Evolutionary conservation across 2,797 vertebrate genomes (phyloP).

Genomic region (Enteromius afrohamiltoni): DNA sequence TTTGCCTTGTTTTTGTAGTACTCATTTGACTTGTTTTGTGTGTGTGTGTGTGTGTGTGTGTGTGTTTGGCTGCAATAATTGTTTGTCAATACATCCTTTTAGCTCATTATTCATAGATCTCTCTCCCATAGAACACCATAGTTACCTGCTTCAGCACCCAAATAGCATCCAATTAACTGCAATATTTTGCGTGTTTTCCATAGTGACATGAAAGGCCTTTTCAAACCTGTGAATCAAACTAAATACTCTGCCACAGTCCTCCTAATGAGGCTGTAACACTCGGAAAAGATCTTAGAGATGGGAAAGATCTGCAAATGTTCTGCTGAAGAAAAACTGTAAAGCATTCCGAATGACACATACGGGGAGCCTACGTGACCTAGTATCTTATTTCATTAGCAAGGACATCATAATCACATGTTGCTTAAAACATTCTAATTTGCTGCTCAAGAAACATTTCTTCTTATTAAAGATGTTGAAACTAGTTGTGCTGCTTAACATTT

Average conservation of each 20-base stretch:
- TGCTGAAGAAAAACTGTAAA: not conserved
- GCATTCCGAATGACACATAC: constrained; percentile 18
- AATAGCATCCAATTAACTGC: constrained; percentile 45
- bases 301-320: constrained; percentile 27
- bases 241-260: constrained; percentile 20
- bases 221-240: constrained; percentile 49
- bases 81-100: constrained; percentile 1
- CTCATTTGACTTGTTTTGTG: constrained; percentile 17
- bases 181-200: constrained; percentile 26
- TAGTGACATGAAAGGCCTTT: constrained; percentile 50
- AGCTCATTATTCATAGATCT: constrained; percentile 22
- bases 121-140: constrained; percentile 21
- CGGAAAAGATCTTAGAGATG: constrained; percentile 25
- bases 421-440: not conserved
- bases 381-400: not conserved
- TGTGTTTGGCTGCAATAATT: constrained; percentile 16
- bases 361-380: not conserved
- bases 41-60: not conserved
- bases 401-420: not conserved
- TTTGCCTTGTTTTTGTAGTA: not conserved
- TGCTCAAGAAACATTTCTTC: not conserved
- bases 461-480: not conserved
- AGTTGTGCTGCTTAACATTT: not conserved
- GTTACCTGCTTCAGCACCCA: constrained; percentile 40
- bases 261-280: constrained; percentile 51